Percentiles rank a stretch among this genome's conserved stretches.
Conservation (phyloP, 2,797 vertebrate genomes). For the Myotis myotis region DNA sequence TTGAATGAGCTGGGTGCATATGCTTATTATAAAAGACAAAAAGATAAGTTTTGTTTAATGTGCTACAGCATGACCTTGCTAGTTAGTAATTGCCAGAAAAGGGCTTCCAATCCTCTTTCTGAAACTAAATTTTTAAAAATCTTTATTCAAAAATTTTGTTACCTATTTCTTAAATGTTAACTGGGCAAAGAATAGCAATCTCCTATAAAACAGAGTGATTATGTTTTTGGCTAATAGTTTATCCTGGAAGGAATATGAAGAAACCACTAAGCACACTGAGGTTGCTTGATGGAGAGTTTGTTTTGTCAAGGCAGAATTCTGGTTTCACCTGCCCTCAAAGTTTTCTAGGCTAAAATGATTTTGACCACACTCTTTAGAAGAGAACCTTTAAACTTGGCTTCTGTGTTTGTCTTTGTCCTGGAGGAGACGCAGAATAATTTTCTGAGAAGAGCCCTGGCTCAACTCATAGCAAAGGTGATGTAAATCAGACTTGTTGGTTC, state of each 20-base stretch:
- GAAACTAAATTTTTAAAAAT: neutral
- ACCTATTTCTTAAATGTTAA: neutral
- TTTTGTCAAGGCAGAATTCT: conserved; percentile 12
- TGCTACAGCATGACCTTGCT: neutral
- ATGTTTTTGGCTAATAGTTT: neutral
- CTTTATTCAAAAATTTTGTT: neutral
- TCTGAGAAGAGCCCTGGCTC: neutral
- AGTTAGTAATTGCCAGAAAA: conserved; percentile 10
- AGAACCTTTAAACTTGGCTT: conserved; percentile 33
- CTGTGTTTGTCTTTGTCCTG: conserved; percentile 46
- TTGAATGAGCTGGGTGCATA: neutral
- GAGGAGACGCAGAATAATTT: conserved; percentile 51
- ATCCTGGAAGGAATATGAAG: neutral
- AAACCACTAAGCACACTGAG: neutral
- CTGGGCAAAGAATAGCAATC: neutral
- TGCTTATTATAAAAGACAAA: neutral
- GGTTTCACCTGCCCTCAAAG: conserved; percentile 18
- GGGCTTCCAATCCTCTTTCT: neutral
- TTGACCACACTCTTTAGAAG: conserved; percentile 24
- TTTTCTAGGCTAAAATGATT: conserved; percentile 33
- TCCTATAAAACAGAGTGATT: neutral
- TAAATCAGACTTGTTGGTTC: neutral
- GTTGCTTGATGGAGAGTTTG: neutral
- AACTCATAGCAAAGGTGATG: neutral
- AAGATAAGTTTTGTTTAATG: neutral